These are phyloP conservation scores for Drosophila sordidapex DNA, from an alignment of 2,888 invertebrate genomes.

Conservation along the genomic window DNA sequence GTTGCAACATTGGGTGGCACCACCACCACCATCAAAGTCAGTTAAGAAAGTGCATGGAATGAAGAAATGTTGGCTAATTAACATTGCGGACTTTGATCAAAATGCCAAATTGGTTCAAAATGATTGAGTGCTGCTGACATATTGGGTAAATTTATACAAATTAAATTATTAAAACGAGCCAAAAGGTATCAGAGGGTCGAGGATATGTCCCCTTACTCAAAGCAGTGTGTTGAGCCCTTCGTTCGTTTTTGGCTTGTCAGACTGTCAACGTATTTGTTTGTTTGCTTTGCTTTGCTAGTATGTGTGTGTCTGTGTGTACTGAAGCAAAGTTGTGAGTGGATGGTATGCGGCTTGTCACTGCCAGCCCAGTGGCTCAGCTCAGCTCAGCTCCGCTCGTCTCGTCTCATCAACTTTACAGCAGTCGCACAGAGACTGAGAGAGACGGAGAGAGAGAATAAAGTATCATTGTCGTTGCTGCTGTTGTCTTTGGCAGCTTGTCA, in stretches of 20 bases:
- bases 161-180: conserved; percentile 70
- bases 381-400: conserved; percentile 41
- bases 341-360: conserved; percentile 73
- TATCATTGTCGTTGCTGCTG: conserved; percentile 20
- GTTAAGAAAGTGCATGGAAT: conserved; percentile 34
- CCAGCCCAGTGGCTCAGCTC: conserved; percentile 65
- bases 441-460: not conserved
- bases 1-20: conserved; percentile 10
- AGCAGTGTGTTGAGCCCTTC: not conserved
- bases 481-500: conserved; percentile 37
- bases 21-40: not conserved
- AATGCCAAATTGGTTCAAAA: conserved; percentile 41
- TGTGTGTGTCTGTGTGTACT: conserved; percentile 16
- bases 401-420: conserved; percentile 34
- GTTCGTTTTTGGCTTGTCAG: conserved; percentile 33
- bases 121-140: conserved; percentile 64
- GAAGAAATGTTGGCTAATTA: conserved; percentile 50
- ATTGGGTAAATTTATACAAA: conserved; percentile 78
- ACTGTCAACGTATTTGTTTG: conserved; percentile 51
- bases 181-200: not conserved
- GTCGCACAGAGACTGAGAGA: too few relatives aligned
- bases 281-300: conserved; percentile 31
- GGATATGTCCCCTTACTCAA: not conserved
- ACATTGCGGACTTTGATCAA: conserved; percentile 13
- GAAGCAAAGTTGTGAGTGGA: conserved; percentile 39